A percentile compares a stretch with the other conserved stretches of the same genome.
These are phyloP conservation scores for Corydoras sp. DNA, from an alignment of 2,113 vertebrate species.

Conservation along the genomic window DNA sequence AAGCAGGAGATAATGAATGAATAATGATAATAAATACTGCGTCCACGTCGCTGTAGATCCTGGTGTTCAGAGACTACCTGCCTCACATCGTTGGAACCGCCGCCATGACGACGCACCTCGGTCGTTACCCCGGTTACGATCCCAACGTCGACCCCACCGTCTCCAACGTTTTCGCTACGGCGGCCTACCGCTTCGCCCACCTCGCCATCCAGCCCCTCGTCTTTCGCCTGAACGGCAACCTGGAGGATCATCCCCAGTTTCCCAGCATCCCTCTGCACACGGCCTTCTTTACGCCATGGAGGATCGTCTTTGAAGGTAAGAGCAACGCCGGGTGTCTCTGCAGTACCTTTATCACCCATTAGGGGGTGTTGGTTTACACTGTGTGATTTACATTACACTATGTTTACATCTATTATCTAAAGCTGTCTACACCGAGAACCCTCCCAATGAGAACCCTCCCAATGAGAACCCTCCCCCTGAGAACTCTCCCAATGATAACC, in stretches of 20 bases:
- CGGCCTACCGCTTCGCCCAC: conserved; percentile 82
- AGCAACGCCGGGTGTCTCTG: neutral
- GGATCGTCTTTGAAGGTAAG: conserved; percentile 76
- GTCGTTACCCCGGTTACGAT: conserved; percentile 62
- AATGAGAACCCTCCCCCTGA: too few species aligned
- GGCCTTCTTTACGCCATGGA: conserved; percentile 79
- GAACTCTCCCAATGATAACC: too few species aligned
- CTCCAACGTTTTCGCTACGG: conserved; percentile 76
- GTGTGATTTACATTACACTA: too few species aligned
- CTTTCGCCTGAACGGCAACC: conserved; percentile 63
- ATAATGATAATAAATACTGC: too few species aligned
- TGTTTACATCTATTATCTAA: too few species aligned
- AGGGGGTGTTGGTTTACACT: too few species aligned
- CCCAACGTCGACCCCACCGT: conserved; percentile 73
- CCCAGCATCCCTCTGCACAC: conserved; percentile 65
- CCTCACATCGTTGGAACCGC: conserved; percentile 62
- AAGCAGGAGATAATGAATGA: too few species aligned
- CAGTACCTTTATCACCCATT: neutral
- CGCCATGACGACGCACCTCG: conserved; percentile 50
- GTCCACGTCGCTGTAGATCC: conserved; percentile 58
- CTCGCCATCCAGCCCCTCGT: conserved; percentile 72
- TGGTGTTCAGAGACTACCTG: conserved; percentile 81
- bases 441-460: too few species aligned
- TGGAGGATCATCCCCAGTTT: conserved; percentile 49
- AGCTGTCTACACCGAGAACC: too few species aligned